phyloP scores from a whole-genome alignment of 2,113 vertebrate genomes.

The Thermophis baileyi region DNA sequence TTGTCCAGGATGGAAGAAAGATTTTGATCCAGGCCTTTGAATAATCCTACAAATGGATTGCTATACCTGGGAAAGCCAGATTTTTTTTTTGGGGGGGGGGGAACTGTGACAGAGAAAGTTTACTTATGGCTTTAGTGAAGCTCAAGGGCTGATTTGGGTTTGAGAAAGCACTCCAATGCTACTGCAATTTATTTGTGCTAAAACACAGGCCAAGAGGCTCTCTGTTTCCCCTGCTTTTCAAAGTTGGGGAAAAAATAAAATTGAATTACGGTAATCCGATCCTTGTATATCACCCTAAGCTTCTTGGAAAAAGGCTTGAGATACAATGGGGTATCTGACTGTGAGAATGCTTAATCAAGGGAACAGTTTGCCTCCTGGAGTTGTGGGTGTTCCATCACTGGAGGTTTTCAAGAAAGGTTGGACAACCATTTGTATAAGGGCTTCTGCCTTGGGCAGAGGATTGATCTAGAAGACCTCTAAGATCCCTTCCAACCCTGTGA shows the following conservation, averaged over 20 bases:
- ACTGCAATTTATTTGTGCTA: background rate
- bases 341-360: background rate
- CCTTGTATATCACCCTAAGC: background rate
- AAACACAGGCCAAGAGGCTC: background rate
- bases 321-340: background rate
- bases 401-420: background rate
- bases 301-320: background rate
- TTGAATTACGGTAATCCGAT: background rate
- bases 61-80: background rate
- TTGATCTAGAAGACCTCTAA: too few relatives aligned
- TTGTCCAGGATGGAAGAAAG: background rate
- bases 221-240: background rate
- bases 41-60: background rate
- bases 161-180: background rate
- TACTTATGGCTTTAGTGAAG: background rate
- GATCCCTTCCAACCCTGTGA: too few relatives aligned
- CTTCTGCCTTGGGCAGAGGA: too few relatives aligned
- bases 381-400: background rate
- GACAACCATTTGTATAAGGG: too few relatives aligned
- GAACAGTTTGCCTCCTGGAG: background rate
- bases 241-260: background rate
- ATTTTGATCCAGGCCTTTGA: background rate
- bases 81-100: background rate
- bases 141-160: background rate
- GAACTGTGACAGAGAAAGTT: background rate